Evolutionary conservation across 2,113 vertebrate species (phyloP), one percentile per base, ranked within the genome.

Genomic region (Prietella phreatophila): DNA sequence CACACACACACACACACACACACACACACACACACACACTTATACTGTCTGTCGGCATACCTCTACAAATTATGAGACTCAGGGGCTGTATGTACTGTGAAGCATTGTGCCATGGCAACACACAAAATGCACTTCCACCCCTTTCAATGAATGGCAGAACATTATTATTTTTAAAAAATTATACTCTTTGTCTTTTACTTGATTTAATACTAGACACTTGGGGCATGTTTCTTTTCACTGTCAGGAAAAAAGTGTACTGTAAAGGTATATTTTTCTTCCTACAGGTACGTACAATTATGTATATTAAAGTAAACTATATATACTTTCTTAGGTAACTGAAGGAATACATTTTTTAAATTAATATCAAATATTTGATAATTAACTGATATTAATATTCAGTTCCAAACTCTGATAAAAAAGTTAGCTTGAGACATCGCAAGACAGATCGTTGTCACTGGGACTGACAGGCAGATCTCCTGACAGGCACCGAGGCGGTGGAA

Each of bases 91-190:
- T 80, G 27, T 56, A 56, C 50, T 56, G 42, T 60, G 15, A 58
- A 81, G n/a, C 79, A 56, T 30, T 82, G 30, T 39, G 33, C 30
- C 79, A 81, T 58, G 79, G 30, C 55, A 58, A 81, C 53, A 39
- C 30, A 82, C 53, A 25, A 50, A 58, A 39, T 60, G 20, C 56
- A 36, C 80, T 82, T 60, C 80, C 17, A 25, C 27, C 33, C 30
- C 33, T 82, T 60, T 60, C 33, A 36, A 1, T 10, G n/a, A 33
- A 55, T 20, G 30, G 30, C n/a, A 58, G 17, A 81, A 22, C 30
- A 22, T 58, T 58, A 5, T 42, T 42, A 5, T 42, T 42, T 42
- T 42, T 3, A 36, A n/a, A n/a, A n/a, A n/a, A 58, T 58, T 33
- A 81, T 36, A 81, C 53, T n/a, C 50, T 53, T 55, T 9, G 27